Percentiles rank a stretch among this genome's conserved stretches.
These are phyloP conservation scores for Phainopepla nitens DNA, from an alignment of 2,113 vertebrate genomes.

Conservation along the genomic window DNA sequence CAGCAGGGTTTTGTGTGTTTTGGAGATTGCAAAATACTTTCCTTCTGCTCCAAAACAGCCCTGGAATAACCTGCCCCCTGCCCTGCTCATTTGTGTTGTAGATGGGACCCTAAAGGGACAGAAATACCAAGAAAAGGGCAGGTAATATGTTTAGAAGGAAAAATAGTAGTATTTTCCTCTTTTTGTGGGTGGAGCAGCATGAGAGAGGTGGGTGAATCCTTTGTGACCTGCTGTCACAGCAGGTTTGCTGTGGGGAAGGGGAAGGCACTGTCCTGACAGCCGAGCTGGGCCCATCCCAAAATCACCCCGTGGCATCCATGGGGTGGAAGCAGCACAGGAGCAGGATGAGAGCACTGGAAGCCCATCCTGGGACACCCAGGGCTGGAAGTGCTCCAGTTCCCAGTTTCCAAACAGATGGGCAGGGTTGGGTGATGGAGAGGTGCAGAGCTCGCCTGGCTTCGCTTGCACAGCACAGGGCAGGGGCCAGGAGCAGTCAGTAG, in stretches of 20 bases:
- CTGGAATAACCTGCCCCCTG: not conserved
- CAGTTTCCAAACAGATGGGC: not conserved
- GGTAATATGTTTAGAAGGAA: not conserved
- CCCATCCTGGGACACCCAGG: not conserved
- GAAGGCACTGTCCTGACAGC: not conserved
- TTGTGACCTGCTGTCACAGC: not conserved
- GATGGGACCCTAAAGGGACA: not conserved
- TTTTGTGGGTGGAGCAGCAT: not conserved
- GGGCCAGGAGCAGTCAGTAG: not conserved
- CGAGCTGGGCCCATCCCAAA: not conserved
- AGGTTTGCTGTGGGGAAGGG: not conserved
- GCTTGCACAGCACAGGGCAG: not conserved
- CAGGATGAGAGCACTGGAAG: not conserved
- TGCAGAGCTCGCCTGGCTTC: not conserved
- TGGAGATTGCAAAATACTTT: not conserved
- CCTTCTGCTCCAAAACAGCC: not conserved
- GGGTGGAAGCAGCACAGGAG: not conserved
- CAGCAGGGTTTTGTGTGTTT: not conserved
- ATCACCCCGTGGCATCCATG: fast-evolving
- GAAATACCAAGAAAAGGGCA: not conserved
- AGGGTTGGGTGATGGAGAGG: not conserved
- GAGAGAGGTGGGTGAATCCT: not conserved
- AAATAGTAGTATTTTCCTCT: not conserved
- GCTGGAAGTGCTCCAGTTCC: not conserved
- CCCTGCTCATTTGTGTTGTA: not conserved